Base-by-base conservation (phyloP, 2,797 vertebrate genomes). In the Natrix natrix region DNA sequence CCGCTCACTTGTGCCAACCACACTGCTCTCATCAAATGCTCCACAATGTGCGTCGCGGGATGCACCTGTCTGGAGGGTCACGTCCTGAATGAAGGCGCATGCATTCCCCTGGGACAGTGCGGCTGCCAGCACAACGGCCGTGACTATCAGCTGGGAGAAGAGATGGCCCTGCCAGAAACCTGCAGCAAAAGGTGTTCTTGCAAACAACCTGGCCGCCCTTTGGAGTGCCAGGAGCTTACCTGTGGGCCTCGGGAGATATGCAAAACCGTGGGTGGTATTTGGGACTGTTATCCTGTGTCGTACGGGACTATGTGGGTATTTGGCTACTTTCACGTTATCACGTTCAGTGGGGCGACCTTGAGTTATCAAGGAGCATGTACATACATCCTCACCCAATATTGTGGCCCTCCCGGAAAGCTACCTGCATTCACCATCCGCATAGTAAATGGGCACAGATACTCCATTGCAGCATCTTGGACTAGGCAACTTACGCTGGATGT, bases 271-370 rank as follows among this genome's bases (percentile, higher is more conserved):
- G 13, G 54, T 10, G 92, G 93, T 0, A 28, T n/a, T 8, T 28
- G 56, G 56, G 93, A 88, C 43, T 93, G 95, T 28, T 92, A 94
- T 57, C 48, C 90, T n/a, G 54, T 90, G n/a, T 3, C 0, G 6
- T 63, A 22, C 0, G 28, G 88, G 26, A 78, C 54, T 1, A 91
- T 55, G 90, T 92, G 93, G 94, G 63, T 91, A 60, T 69, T 22
- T 0, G 60, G 78, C 16, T 56, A 98, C 88, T 97, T 98, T 10
- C 98, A 98, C 90, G 98, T 98, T 96, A 32, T 96, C 94, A 97
- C 97, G 0, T 98, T 98, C 5, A 98, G 98, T 13, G 98, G 98
- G 24, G 96, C 24, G 1, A 12, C 11, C 4, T 93, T 93, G 32
- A 86, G 90, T 54, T 57, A 69, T 48, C 60, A 26, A 87, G 92